Evolutionary conservation across 2,888 invertebrate species (phyloP).

Genomic region (Orthonevra nobilis): DNA sequence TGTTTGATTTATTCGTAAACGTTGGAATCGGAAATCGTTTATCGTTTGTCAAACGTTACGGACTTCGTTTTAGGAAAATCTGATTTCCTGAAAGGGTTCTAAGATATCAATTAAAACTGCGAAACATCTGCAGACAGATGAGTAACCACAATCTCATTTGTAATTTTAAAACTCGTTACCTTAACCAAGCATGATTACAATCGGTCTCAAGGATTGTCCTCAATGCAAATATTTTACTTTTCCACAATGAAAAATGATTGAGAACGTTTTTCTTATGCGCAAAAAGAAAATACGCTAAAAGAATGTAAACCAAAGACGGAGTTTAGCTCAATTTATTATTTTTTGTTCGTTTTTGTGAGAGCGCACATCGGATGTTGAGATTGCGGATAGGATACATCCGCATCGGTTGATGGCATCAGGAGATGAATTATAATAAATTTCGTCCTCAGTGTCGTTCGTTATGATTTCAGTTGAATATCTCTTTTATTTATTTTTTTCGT

Average conservation of each 20-base stretch:
- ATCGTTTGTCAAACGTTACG: no score
- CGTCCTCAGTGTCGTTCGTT: slow-evolving; percentile 66
- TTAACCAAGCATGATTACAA: slow-evolving; percentile 68
- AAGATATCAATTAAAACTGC: no score
- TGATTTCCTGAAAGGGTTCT: no score
- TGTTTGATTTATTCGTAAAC: no score
- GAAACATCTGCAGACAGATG: slow-evolving; percentile 16
- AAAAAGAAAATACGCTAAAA: background rate
- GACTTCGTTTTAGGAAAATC: no score
- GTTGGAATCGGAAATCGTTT: no score
- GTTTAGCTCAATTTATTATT: slow-evolving; percentile 18
- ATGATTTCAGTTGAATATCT: slow-evolving; percentile 68
- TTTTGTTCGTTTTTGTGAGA: slow-evolving; percentile 30
- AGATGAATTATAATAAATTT: slow-evolving; percentile 70
- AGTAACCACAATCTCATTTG: slow-evolving; percentile 55
- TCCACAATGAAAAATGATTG: slow-evolving; percentile 63
- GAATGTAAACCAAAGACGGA: slow-evolving; percentile 25
- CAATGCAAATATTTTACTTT: slow-evolving; percentile 68
- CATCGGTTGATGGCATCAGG: slow-evolving; percentile 67
- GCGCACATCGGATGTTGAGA: slow-evolving; percentile 64
- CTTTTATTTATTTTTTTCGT: slow-evolving; percentile 25
- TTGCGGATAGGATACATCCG: slow-evolving; percentile 68
- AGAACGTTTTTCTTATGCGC: slow-evolving; percentile 42
- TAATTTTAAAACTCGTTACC: slow-evolving; percentile 69
- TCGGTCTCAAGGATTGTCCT: slow-evolving; percentile 65